Evolutionary conservation across 64 coral and sea anemone genomes (phyloP), one percentile per base, ranked within the genome.

Genomic region (Porites australiensis): DNA sequence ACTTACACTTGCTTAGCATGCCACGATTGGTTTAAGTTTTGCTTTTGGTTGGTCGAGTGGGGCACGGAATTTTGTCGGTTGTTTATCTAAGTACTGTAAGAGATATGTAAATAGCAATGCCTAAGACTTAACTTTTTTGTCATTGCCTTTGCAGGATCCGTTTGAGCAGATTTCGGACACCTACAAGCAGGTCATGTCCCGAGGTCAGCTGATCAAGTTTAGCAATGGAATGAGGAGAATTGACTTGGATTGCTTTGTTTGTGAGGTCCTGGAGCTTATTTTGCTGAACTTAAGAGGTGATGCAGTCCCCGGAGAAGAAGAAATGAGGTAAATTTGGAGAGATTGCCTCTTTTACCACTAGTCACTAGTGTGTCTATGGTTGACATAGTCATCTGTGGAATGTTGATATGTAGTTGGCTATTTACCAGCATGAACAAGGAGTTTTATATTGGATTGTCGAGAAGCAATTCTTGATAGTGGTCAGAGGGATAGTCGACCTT

Each of bases 181-280:
- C n/a, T 91, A 82, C 79, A 91, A 91, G 68, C 52, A 74, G 2
- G 66, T 74, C 11, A 82, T 91, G 13, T 9, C 79, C 19, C 11
- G 11, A 8, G 22, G 3, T 20, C 22, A 62, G 16, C 55, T 91
- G 77, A 16, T 83, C 23, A 57, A 65, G 45, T 82, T 91, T 7
- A 91, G 59, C 71, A 75, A 83, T 51, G 4, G 2, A 6, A 80
- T 91, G 64, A 53, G 50, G 69, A 72, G 44, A 2, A 64, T 83
- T 74, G 77, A 91, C 49, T 91, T 70, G 27, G 81, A 80, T 75
- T 37, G 55, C 16, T 83, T 91, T 47, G 79, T 69, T 19, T 19
- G 13, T 47, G 89, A 91, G 45, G 77, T 91, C 6, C 67, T 91
- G 12, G 89, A 91, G n/a, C 58, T 91, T 7, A 91, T 91, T 50